A percentile compares a stretch with the other conserved stretches of the same genome.
Evolutionary conservation across 2,113 vertebrate species (phyloP).

Genomic region (Pogonocichla stellata): DNA sequence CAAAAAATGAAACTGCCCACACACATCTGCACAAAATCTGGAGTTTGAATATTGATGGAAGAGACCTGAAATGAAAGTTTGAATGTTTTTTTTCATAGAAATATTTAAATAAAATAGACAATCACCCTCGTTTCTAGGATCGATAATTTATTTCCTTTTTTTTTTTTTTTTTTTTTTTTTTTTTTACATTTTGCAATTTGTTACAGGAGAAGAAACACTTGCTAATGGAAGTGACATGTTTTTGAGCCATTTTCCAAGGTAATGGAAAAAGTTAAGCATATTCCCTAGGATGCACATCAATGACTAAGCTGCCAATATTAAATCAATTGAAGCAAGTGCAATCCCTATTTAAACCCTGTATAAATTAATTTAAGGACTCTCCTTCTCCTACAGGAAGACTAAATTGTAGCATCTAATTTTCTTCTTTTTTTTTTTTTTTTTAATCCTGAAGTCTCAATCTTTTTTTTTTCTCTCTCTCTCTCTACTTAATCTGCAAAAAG

Average conservation of each 20-base stretch:
- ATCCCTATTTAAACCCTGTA: background rate
- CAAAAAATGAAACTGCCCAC: background rate
- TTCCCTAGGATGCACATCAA: slow-evolving; percentile 5
- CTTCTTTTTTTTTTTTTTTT: background rate
- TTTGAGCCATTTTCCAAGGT: slow-evolving; percentile 18
- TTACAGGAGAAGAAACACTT: slow-evolving; percentile 62
- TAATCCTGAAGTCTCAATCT: background rate
- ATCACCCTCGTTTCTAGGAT: background rate
- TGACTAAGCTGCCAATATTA: slow-evolving; percentile 8
- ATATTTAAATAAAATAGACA: background rate
- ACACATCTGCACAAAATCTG: background rate
- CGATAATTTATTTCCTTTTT: slow-evolving; percentile 42
- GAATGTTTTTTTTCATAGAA: background rate
- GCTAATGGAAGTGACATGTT: slow-evolving; percentile 1
- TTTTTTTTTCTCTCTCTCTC: background rate
- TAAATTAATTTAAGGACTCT: slow-evolving; percentile 1
- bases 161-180: background rate
- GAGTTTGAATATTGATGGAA: background rate
- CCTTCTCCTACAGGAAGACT: slow-evolving; percentile 54
- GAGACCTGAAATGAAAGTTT: background rate
- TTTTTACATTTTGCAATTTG: slow-evolving; percentile 20
- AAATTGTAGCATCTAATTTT: slow-evolving; percentile 37
- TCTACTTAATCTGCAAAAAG: background rate
- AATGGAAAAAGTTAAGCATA: slow-evolving; percentile 30
- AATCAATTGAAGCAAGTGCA: slow-evolving; percentile 36